Base-by-base conservation (phyloP, 1,140 invertebrate species). In the Trichonephila inaurata region DNA sequence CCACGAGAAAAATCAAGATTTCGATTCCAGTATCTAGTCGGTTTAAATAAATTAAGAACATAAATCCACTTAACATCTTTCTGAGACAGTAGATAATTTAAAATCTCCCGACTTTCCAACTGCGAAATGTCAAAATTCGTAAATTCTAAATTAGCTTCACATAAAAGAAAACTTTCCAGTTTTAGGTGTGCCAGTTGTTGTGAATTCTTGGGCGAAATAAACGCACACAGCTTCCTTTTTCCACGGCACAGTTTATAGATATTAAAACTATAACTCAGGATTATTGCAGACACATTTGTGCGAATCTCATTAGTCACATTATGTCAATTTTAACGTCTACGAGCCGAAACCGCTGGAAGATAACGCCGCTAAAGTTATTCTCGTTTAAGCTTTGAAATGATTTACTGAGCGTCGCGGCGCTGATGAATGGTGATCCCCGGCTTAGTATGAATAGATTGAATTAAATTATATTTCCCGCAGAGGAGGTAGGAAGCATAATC, bases 191-290 rank as follows among this genome's bases (percentile, higher is more conserved):
- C 33, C 2, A 19, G 28, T 18, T 6, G 5, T 5, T 18, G 12
- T 33, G 6, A 24, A 77, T 16, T 16, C 62, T 64, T 64, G 18
- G 33, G 18, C 7, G 10, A 51, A 51, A 51, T 51, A 51, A 51
- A 51, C 51, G 51, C 51, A 40, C 51, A 40, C 69, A 33, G 33
- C 16, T 40, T 77, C 24, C 72, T 2, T 77, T 28, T 40, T 18
- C 28, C 28, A 28, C 28, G 5, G 14, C 18, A 14, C 18, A 40
- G 72, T 77, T 19, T 33, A 28, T 77, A 77, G 33, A 28, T 28
- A 33, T 77, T 77, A 77, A 51, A 77, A 77, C 28, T 77, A 77
- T 77, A 77, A 77, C 72, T 77, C 33, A 77, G 72, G 72, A 77
- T 77, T 77, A 77, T 33, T 28, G 72, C 72, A 33, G 33, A 77